Evolutionary conservation across 2,888 invertebrate species (phyloP).

Genomic region (Cremastinae sp.): DNA sequence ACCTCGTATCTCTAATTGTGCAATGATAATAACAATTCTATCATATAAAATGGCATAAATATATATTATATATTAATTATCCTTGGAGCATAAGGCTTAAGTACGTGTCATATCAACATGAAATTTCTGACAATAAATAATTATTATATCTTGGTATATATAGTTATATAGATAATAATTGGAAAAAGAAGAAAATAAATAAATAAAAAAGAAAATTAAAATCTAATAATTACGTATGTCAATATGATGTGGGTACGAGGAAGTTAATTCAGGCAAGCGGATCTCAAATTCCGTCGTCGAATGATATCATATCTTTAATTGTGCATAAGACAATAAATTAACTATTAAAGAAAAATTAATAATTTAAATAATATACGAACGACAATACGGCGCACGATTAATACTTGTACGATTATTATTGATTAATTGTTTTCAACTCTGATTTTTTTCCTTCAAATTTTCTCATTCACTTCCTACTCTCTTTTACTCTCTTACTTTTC

Average conservation of each 20-base stretch:
- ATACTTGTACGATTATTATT: constrained; percentile 48
- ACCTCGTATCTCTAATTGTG: constrained; percentile 50
- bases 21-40: constrained; percentile 58
- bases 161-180: constrained; percentile 51
- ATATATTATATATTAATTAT: too few species aligned
- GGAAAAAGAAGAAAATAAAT: constrained; percentile 21
- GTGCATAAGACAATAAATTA: constrained; percentile 65
- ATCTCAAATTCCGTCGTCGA: constrained; percentile 46
- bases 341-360: constrained; percentile 37
- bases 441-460: background rate
- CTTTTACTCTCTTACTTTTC: too few species aligned
- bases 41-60: constrained; percentile 12
- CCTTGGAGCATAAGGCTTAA: constrained; percentile 54
- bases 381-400: constrained; percentile 59
- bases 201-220: constrained; percentile 23
- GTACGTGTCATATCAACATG: constrained; percentile 62
- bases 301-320: constrained; percentile 61
- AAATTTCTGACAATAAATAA: constrained; percentile 54
- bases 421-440: too few species aligned
- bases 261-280: constrained; percentile 53
- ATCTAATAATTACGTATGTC: constrained; percentile 61
- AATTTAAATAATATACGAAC: constrained; percentile 42
- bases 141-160: constrained; percentile 53
- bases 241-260: constrained; percentile 62
- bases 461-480: too few species aligned